Conservation (phyloP, 2,113 vertebrate species). For the Triplophysa tibetana region DNA sequence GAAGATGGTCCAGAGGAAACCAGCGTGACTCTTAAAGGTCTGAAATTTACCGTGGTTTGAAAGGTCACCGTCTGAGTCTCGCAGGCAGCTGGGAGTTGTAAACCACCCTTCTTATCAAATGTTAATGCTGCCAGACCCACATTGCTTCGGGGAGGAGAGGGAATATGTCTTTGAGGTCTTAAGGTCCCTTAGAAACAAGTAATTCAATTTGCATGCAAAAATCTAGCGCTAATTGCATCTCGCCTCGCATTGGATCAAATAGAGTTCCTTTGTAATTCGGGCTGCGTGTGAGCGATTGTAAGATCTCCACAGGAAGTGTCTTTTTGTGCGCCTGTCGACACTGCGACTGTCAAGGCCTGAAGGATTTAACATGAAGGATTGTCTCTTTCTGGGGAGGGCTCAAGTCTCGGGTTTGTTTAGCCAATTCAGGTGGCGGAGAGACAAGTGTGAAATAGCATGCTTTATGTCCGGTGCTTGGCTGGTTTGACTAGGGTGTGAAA, state of each 20-base stretch:
- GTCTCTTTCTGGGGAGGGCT: conserved; percentile 28
- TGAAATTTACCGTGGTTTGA: conserved; percentile 76
- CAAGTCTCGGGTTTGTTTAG: conserved; percentile 21
- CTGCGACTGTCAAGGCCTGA: conserved; percentile 34
- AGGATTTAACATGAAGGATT: conserved; percentile 38
- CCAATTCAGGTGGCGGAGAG: conserved; percentile 30
- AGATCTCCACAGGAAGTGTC: conserved; percentile 55
- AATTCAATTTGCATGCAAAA: conserved; percentile 76
- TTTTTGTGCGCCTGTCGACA: conserved; percentile 35
- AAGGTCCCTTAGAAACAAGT: conserved; percentile 76
- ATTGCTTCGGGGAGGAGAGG: conserved; percentile 59
- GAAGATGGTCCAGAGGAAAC: conserved; percentile 64
- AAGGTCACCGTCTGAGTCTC: conserved; percentile 78
- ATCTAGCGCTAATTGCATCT: conserved; percentile 73
- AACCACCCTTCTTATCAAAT: conserved; percentile 81
- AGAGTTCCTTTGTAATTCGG: conserved; percentile 58
- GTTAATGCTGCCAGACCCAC: conserved; percentile 77
- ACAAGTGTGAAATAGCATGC: neutral
- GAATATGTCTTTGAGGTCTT: conserved; percentile 73
- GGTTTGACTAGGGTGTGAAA: too few species aligned
- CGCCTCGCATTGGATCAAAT: conserved; percentile 68
- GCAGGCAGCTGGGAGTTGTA: conserved; percentile 77
- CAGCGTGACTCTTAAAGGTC: conserved; percentile 72
- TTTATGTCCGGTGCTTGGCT: neutral
- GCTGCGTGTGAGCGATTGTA: conserved; percentile 52